phyloP scores from a whole-genome alignment of 2,888 invertebrate species.

The Lampropteryx suffumata region DNA sequence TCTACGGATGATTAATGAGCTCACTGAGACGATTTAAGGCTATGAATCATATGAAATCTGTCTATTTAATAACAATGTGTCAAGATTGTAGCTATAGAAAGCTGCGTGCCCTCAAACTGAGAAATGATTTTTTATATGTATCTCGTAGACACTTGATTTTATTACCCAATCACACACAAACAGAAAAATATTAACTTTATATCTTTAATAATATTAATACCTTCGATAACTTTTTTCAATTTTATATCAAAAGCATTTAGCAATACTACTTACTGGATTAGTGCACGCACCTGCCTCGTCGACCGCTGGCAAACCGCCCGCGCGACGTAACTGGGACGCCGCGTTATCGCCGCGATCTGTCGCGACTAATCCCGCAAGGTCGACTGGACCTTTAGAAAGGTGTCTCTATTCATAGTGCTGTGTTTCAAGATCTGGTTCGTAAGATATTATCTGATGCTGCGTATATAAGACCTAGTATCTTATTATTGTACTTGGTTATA shows the following conservation, averaged over 20 bases:
- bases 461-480: not conserved
- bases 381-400: constrained; percentile 56
- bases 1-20: constrained; percentile 17
- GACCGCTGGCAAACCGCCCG: constrained; percentile 13
- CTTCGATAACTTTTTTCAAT: too few species aligned
- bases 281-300: constrained; percentile 20
- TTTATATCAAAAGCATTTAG: not conserved
- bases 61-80: constrained; percentile 9
- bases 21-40: constrained; percentile 4
- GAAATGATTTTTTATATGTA: too few species aligned
- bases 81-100: too few species aligned
- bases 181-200: too few species aligned
- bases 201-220: too few species aligned
- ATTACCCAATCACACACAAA: too few species aligned
- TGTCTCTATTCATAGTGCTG: constrained; percentile 15
- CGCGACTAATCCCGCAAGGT: constrained; percentile 55
- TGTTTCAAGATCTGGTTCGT: not conserved
- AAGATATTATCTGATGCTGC: constrained; percentile 5
- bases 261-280: constrained; percentile 1
- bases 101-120: too few species aligned
- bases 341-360: constrained; percentile 53
- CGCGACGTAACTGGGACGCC: constrained; percentile 26
- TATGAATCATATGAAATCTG: constrained; percentile 12
- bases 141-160: too few species aligned
- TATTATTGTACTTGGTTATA: too few species aligned